Conservation (phyloP, 2,888 invertebrate species). For the Steinernema carpocapsae region DNA sequence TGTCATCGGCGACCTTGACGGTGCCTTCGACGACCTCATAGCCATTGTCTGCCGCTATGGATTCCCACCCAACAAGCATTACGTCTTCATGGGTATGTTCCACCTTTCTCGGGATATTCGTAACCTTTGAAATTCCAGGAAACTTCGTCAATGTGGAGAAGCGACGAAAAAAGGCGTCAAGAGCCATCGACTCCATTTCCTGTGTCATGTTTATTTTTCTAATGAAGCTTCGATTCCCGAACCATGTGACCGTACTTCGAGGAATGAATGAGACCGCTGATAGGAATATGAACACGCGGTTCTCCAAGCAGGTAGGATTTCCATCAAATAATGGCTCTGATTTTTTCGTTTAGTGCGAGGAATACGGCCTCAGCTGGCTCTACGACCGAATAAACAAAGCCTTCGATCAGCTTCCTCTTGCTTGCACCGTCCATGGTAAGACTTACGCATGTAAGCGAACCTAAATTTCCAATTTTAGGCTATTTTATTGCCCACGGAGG, state of each 20-base stretch:
- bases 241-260: conserved; percentile 5
- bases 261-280: not conserved
- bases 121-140: not conserved
- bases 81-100: conserved; percentile 4
- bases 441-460: not conserved
- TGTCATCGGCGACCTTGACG: conserved; percentile 11
- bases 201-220: not conserved
- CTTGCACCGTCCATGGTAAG: not conserved
- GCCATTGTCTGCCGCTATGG: conserved; percentile 17
- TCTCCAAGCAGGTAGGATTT: not conserved
- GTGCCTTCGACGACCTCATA: conserved; percentile 10
- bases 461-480: not conserved
- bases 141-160: conserved; percentile 5
- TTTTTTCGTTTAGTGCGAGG: not conserved
- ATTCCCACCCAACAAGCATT: conserved; percentile 13
- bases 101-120: not conserved
- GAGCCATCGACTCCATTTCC: not conserved
- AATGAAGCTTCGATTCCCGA: not conserved
- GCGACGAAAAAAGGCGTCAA: not conserved
- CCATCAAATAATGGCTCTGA: too few species aligned
- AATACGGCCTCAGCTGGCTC: not conserved
- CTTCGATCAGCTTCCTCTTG: not conserved
- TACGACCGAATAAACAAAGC: conserved; percentile 3
- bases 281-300: not conserved
- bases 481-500: conserved; percentile 10